Evolutionary conservation across 2,797 vertebrate species (phyloP).

Genomic region (Caiman crocodilus): DNA sequence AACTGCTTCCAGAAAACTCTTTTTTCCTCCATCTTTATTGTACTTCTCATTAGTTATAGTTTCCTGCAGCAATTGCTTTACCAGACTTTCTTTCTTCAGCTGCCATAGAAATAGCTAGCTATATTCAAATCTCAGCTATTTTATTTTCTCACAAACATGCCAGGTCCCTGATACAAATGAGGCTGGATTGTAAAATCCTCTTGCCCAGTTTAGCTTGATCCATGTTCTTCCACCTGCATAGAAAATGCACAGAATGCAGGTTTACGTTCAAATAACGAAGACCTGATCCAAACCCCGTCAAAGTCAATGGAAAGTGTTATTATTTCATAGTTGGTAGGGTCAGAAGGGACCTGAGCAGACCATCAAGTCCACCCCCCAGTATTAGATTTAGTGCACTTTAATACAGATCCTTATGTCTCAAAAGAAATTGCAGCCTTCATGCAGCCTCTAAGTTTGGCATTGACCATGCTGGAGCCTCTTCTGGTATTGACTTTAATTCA

Average conservation of each 20-base stretch:
- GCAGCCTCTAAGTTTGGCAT: neutral
- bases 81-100: neutral
- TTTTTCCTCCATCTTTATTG: conserved; percentile 23
- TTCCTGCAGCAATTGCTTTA: conserved; percentile 51
- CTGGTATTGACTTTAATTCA: no score
- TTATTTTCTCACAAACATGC: neutral
- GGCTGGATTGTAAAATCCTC: neutral
- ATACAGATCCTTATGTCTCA: neutral
- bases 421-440: neutral
- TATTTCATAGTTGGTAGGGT: neutral
- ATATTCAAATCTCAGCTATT: conserved; percentile 34
- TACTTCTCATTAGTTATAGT: conserved; percentile 38
- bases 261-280: neutral
- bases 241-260: neutral
- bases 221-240: neutral
- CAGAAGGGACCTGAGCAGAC: no score
- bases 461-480: no score
- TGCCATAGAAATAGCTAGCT: conserved; percentile 33
- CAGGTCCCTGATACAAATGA: neutral
- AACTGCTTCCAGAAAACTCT: conserved; percentile 47
- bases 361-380: no score
- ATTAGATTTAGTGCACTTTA: neutral
- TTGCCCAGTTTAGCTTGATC: neutral
- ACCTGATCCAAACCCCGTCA: neutral
- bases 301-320: neutral